Conservation (phyloP, 2,888 invertebrate genomes). For the Orthonevra nobilis region DNA sequence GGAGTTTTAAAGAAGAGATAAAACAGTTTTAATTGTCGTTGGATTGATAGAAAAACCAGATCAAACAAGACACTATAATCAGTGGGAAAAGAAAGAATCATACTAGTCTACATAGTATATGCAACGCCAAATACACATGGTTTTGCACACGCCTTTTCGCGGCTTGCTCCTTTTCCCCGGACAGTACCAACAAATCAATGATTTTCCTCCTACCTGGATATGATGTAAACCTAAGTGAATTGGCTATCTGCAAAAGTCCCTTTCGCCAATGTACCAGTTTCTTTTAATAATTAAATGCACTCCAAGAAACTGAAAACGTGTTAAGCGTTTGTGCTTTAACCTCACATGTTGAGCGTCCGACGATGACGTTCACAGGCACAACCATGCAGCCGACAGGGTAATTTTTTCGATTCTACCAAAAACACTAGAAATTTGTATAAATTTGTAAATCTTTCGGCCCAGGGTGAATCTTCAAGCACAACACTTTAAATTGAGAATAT, state of each 20-base stretch:
- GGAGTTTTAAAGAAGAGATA: no score
- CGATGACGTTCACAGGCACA: slow-evolving; percentile 49
- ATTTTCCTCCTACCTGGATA: slow-evolving; percentile 31
- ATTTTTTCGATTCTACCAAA: slow-evolving; percentile 21
- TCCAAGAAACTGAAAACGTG: slow-evolving; percentile 59
- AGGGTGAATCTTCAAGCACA: background rate
- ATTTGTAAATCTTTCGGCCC: background rate
- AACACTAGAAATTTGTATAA: slow-evolving; percentile 16
- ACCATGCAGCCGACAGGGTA: slow-evolving; percentile 43
- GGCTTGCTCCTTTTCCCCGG: slow-evolving; percentile 9
- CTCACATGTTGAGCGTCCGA: slow-evolving; percentile 77
- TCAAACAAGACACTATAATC: background rate
- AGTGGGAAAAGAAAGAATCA: background rate
- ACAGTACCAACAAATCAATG: no score
- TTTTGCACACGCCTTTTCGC: slow-evolving; percentile 50
- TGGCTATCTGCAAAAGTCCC: background rate
- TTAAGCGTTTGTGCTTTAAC: slow-evolving; percentile 75
- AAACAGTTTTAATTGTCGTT: no score
- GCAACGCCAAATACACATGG: slow-evolving; percentile 24
- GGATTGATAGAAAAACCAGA: slow-evolving; percentile 23
- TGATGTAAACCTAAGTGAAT: background rate
- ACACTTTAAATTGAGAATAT: slow-evolving; percentile 28
- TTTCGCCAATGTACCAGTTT: background rate
- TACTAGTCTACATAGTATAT: background rate
- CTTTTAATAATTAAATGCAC: slow-evolving; percentile 43